Evolutionary conservation across 1,140 invertebrate species (phyloP).

Genomic region (Brachionus rotundiformis): DNA sequence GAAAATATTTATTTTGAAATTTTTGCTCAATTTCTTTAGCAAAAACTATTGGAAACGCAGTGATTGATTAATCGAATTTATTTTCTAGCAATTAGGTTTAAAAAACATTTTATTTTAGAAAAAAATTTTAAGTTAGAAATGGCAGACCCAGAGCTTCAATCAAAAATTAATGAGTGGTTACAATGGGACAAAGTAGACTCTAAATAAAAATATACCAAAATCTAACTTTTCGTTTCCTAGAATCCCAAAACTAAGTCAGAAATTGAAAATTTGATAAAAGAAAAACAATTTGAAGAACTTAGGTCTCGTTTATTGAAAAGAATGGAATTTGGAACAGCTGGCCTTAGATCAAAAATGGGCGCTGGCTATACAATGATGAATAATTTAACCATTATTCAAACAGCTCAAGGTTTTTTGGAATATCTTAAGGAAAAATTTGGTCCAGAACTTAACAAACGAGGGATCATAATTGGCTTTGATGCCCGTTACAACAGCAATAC

Average conservation of each 20-base stretch:
- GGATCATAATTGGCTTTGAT: conserved; percentile 89
- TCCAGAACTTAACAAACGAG: not conserved
- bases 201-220: not conserved
- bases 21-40: not conserved
- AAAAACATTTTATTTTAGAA: not conserved
- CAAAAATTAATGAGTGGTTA: conserved; percentile 38
- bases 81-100: too few relatives aligned
- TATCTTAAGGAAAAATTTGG: conserved; percentile 28
- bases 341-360: conserved; percentile 84
- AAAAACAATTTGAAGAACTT: not conserved
- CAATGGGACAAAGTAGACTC: conserved; percentile 32
- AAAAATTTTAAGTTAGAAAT: conserved; percentile 20
- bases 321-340: conserved; percentile 55
- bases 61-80: not conserved
- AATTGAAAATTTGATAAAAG: conserved; percentile 26
- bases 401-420: conserved; percentile 71
- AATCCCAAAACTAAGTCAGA: conserved; percentile 28
- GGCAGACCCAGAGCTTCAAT: not conserved
- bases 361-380: conserved; percentile 92
- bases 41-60: not conserved
- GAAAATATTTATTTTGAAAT: not conserved
- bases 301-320: conserved; percentile 7
- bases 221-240: not conserved
- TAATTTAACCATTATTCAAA: conserved; percentile 94
- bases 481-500: conserved; percentile 87